Percentiles rank a stretch among this genome's conserved stretches.
These are phyloP conservation scores for Crax fasciolata DNA, from an alignment of 2,797 vertebrate genomes.

Conservation along the genomic window DNA sequence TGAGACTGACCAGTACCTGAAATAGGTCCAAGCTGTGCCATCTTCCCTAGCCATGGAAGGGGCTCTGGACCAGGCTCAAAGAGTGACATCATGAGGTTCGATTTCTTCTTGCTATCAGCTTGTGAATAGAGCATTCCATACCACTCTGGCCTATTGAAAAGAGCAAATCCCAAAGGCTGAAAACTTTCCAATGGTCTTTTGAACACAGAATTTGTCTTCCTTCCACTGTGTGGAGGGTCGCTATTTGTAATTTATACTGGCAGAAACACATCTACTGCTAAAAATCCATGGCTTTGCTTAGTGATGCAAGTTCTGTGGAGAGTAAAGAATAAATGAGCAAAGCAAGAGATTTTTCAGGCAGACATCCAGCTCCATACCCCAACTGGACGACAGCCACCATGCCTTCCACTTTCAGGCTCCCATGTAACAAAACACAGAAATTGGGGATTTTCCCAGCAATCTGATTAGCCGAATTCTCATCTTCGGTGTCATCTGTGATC, in stretches of 20 bases:
- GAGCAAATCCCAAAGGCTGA: constrained; percentile 16
- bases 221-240: neutral
- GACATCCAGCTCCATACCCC: constrained; percentile 86
- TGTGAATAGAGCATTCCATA: constrained; percentile 99
- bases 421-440: constrained; percentile 97
- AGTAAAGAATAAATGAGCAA: constrained; percentile 24
- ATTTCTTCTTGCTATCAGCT: constrained; percentile 99
- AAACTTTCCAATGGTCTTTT: neutral
- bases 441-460: constrained; percentile 98
- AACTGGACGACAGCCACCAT: constrained; percentile 98
- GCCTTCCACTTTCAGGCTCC: constrained; percentile 98
- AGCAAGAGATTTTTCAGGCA: constrained; percentile 43
- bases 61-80: constrained; percentile 95
- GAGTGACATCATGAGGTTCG: constrained; percentile 99
- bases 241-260: neutral
- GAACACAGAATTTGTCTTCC: neutral
- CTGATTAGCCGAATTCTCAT: constrained; percentile 96
- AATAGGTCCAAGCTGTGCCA: constrained; percentile 94
- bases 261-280: neutral
- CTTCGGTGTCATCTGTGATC: constrained; percentile 93
- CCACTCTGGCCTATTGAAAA: constrained; percentile 90
- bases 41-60: constrained; percentile 96
- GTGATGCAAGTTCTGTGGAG: neutral
- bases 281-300: constrained; percentile 12
- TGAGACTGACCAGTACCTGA: constrained; percentile 86